These are phyloP conservation scores for Centrocercus urophasianus DNA, from an alignment of 2,113 vertebrate species.

Conservation along the genomic window DNA sequence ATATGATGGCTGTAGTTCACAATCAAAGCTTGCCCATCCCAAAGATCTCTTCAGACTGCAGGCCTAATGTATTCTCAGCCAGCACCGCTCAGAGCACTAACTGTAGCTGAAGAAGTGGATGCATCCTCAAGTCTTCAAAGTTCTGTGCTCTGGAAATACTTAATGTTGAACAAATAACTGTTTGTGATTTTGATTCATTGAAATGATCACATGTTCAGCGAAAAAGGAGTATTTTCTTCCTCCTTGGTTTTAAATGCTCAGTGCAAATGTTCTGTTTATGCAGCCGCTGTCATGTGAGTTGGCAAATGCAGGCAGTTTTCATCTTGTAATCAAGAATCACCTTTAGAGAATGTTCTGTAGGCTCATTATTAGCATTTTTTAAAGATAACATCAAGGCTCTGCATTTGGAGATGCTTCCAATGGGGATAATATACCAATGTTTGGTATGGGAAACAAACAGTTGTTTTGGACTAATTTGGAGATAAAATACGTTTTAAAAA, in stretches of 20 bases:
- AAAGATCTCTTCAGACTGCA: not conserved
- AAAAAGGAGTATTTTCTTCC: not conserved
- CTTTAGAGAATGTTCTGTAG: slow-evolving; percentile 12
- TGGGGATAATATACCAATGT: not conserved
- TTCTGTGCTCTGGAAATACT: not conserved
- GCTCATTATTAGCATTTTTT: not conserved
- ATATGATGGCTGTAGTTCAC: not conserved
- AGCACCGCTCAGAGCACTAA: not conserved
- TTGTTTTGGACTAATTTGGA: not conserved
- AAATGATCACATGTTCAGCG: not conserved
- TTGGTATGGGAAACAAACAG: not conserved
- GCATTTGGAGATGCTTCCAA: not conserved
- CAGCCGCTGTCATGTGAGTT: not conserved
- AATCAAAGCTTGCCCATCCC: not conserved
- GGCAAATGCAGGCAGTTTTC: not conserved
- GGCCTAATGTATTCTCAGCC: not conserved
- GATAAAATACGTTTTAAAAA: not conserved
- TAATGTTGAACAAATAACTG: not conserved
- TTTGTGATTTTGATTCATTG: not conserved
- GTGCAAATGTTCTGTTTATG: not conserved
- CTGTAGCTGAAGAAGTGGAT: not conserved
- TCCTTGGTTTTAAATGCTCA: not conserved
- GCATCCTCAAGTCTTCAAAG: not conserved
- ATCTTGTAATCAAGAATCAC: not conserved
- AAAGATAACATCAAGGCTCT: slow-evolving; percentile 32